Evolutionary conservation across 2,888 invertebrate species (phyloP).

Genomic region (Mesorhabditis spiculigera): DNA sequence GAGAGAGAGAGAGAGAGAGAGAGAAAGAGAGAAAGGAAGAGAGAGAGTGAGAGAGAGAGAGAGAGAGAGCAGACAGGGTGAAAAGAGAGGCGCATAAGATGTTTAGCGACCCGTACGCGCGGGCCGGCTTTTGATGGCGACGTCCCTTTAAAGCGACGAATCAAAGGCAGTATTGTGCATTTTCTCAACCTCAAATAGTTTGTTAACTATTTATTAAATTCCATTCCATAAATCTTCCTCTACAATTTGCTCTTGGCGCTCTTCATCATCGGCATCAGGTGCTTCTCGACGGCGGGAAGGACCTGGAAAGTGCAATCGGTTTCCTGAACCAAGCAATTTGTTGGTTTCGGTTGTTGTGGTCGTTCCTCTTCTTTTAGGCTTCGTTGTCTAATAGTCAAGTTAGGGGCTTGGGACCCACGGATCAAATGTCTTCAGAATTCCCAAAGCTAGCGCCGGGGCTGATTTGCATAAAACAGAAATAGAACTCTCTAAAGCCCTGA

Average conservation of each 20-base stretch:
- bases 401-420: too few species aligned
- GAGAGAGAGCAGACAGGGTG: not conserved
- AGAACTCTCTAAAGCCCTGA: too few species aligned
- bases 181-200: not conserved
- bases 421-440: too few species aligned
- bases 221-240: not conserved
- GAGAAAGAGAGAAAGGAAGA: not conserved
- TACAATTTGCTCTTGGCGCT: constrained; percentile 13
- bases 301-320: constrained; percentile 12
- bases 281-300: constrained; percentile 18
- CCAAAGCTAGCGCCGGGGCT: too few species aligned
- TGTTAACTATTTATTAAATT: not conserved
- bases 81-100: constrained; percentile 8
- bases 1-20: not conserved
- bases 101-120: not conserved
- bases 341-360: too few species aligned
- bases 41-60: constrained; percentile 5
- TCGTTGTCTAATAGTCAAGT: too few species aligned
- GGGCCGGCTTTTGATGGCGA: not conserved
- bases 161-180: constrained; percentile 1
- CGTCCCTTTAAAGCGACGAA: not conserved
- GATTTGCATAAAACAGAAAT: too few species aligned
- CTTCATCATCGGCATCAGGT: constrained; percentile 19
- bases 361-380: too few species aligned
- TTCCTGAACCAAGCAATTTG: not conserved